phyloP scores from a whole-genome alignment of 2,888 invertebrate species.

The Orthosia gracilis region DNA sequence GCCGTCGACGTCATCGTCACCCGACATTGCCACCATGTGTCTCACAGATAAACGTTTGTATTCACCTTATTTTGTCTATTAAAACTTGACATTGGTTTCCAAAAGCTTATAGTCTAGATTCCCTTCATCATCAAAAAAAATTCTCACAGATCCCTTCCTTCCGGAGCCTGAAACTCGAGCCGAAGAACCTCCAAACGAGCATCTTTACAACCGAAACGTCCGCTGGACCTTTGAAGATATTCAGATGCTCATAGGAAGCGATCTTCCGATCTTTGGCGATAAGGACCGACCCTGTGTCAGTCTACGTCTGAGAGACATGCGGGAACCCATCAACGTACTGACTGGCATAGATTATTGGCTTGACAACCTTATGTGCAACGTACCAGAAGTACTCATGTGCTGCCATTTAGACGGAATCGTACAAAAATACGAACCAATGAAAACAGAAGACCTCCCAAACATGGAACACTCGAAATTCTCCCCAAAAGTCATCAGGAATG shows the following conservation, averaged over 20 bases:
- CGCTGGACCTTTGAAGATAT: slow-evolving; percentile 99
- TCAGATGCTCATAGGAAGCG: slow-evolving; percentile 98
- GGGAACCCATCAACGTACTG: slow-evolving; percentile 97
- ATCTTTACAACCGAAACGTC: slow-evolving; percentile 95
- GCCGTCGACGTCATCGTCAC: slow-evolving; percentile 62
- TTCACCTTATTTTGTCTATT: background rate
- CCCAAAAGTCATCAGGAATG: slow-evolving; percentile 96
- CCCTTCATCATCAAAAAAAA: too few species aligned
- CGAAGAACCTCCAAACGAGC: slow-evolving; percentile 93
- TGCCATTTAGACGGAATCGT: slow-evolving; percentile 98
- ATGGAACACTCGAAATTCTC: slow-evolving; percentile 96
- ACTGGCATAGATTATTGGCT: slow-evolving; percentile 92
- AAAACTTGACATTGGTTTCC: too few species aligned
- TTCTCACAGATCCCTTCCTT: slow-evolving; percentile 91
- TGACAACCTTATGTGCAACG: slow-evolving; percentile 99
- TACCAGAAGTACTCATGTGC: slow-evolving; percentile 98
- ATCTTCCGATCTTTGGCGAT: slow-evolving; percentile 98
- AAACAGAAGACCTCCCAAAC: slow-evolving; percentile 98
- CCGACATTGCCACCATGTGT: slow-evolving; percentile 67
- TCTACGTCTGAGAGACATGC: slow-evolving; percentile 95
- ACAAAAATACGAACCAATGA: slow-evolving; percentile 98
- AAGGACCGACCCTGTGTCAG: slow-evolving; percentile 98
- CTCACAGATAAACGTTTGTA: slow-evolving; percentile 71
- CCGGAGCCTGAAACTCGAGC: slow-evolving; percentile 94
- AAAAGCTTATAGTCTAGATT: too few species aligned